Evolutionary conservation across 2,113 vertebrate species (phyloP), one percentile per base, ranked within the genome.

Genomic region (Xiphorhynchus elegans): DNA sequence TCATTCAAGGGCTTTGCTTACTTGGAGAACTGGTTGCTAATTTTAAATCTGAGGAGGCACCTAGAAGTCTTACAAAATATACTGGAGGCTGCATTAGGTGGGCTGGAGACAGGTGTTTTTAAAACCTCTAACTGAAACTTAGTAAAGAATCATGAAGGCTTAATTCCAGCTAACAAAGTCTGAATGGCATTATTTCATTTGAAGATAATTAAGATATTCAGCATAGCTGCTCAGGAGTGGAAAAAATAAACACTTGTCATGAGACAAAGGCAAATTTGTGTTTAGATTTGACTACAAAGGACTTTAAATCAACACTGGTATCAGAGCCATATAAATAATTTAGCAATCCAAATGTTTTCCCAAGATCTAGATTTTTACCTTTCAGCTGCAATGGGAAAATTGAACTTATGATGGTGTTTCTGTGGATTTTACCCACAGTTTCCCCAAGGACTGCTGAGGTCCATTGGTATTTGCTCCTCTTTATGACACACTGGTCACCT

Each of bases 221-320:
- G 62, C 26, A 52, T 62, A 93, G 80, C 68, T 63, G 40, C 90
- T 72, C 63, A 74, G 73, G 67, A 85, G 89, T 89, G 70, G 76
- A 72, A 96, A 96, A 93, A 95, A 94, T 62, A 93, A 94, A 92
- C 90, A 58, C 33, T 96, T 94, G 66, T 95, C 93, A 91, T 78
- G 68, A 80, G 58, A 35, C 42, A 72, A 58, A 79, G 85, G 86
- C 39, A 89, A 83, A 95, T 81, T 89, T 79, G 39, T 89, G 49
- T 80, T 95, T 68, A 92, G 69, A 40, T 94, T 79, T 94, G 59
- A 84, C 87, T 66, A 46, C 35, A 73, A 87, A 94, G 78, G 79
- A 17, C 42, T 96, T 81, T 77, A 66, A 90, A 60, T 95, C 77
- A 90, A 56, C 74, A 73, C 28, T 73, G 50, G 70, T 87, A 60